Evolutionary conservation across 2,113 vertebrate genomes (phyloP).

Genomic region (Brachypodius melanocephalos): DNA sequence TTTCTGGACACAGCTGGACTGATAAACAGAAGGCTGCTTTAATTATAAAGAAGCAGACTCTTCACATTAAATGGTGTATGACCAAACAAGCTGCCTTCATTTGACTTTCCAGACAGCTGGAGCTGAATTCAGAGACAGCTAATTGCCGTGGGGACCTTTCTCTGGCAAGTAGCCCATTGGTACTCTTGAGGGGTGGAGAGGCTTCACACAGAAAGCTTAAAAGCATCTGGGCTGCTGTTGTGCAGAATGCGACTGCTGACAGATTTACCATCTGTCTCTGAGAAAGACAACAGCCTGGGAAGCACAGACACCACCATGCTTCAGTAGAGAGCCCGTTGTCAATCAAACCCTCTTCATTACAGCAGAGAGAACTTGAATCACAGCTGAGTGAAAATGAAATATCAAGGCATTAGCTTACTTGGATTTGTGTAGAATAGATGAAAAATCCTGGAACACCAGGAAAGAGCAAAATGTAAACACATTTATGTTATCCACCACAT

Average conservation of each 20-base stretch:
- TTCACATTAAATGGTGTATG: conserved; percentile 73
- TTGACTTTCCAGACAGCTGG: conserved; percentile 76
- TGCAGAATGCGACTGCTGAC: conserved; percentile 65
- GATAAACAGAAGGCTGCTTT: conserved; percentile 44
- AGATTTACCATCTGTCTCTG: conserved; percentile 79
- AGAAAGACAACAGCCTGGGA: conserved; percentile 61
- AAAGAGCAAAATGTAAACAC: not conserved
- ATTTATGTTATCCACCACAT: not conserved
- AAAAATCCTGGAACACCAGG: not conserved
- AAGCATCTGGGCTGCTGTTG: conserved; percentile 76
- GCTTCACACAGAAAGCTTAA: conserved; percentile 66
- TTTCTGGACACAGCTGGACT: not conserved
- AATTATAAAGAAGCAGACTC: conserved; percentile 75
- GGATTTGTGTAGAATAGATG: not conserved
- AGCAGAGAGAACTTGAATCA: not conserved
- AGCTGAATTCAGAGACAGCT: conserved; percentile 75
- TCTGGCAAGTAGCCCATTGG: conserved; percentile 62
- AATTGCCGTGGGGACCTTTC: conserved; percentile 69
- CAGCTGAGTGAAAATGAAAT: not conserved
- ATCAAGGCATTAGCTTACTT: not conserved
- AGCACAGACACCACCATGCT: conserved; percentile 41
- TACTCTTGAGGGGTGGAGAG: conserved; percentile 55
- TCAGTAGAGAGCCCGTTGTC: conserved; percentile 38
- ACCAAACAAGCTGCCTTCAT: conserved; percentile 76
- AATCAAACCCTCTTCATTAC: conserved; percentile 42